Evolutionary conservation across 2,113 vertebrate species (phyloP).

Genomic region (Scopus umbretta): DNA sequence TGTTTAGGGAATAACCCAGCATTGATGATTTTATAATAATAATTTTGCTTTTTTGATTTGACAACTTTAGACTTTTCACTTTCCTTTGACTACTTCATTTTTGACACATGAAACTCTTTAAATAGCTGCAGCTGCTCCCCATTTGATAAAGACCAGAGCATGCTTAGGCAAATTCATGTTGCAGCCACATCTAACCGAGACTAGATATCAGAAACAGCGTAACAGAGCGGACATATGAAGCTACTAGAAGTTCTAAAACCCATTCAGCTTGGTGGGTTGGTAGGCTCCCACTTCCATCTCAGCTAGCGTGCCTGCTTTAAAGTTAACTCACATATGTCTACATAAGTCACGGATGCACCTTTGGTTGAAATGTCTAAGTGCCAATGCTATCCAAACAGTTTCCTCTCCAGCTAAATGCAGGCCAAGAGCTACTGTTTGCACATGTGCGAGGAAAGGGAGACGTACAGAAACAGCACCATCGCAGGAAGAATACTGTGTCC

Average conservation of each 20-base stretch:
- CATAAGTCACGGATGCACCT: background rate
- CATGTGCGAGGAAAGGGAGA: background rate
- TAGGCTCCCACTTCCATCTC: background rate
- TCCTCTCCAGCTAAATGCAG: background rate
- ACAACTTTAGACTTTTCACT: background rate
- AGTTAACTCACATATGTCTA: background rate
- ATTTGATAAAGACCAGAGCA: background rate
- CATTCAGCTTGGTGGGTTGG: background rate
- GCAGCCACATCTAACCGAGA: background rate
- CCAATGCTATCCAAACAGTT: background rate
- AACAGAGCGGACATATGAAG: background rate
- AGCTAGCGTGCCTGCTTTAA: background rate
- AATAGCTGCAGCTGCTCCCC: background rate
- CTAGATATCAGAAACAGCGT: background rate
- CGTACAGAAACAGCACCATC: fast-evolving
- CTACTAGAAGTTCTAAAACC: background rate
- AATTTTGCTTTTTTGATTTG: background rate
- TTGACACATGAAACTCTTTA: background rate
- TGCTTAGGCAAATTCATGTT: background rate
- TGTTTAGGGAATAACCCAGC: background rate
- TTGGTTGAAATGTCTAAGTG: background rate
- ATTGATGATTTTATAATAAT: background rate
- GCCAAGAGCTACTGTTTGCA: background rate
- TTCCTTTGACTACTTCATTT: background rate
- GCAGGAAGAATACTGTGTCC: background rate